phyloP scores from a whole-genome alignment of 92 coral and sea anemone species.

The Plumapathes pennacea region DNA sequence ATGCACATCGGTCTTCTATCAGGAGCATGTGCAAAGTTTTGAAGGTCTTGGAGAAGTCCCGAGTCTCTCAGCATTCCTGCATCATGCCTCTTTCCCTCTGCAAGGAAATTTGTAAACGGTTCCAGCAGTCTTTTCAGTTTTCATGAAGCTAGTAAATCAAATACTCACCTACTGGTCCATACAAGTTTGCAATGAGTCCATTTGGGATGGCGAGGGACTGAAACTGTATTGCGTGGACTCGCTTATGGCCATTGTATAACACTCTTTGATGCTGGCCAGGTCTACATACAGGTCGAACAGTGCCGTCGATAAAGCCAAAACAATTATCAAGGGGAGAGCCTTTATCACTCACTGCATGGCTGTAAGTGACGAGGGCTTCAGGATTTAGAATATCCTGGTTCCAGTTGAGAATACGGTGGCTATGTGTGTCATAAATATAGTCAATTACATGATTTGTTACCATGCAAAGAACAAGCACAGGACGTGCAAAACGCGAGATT shows the following conservation, averaged over 20 bases:
- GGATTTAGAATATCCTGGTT: background rate
- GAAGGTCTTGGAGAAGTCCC: no score
- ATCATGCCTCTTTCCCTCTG: slow-evolving; percentile 29
- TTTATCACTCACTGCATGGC: slow-evolving; percentile 10
- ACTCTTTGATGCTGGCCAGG: background rate
- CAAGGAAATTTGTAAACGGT: no score
- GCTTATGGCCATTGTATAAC: background rate
- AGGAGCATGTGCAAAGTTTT: slow-evolving; percentile 13
- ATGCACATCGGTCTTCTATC: slow-evolving; percentile 13
- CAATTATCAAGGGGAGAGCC: slow-evolving; percentile 11
- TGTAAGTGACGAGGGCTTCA: slow-evolving; percentile 1
- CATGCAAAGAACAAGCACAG: no score
- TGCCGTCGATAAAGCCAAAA: slow-evolving; percentile 8
- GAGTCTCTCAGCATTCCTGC: slow-evolving; percentile 34
- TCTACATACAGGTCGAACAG: no score
- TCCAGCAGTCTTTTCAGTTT: no score
- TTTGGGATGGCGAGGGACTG: slow-evolving; percentile 26
- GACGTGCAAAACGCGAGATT: no score
- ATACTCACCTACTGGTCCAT: slow-evolving; percentile 22
- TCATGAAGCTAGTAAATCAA: no score
- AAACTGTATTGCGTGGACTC: background rate
- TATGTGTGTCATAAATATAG: slow-evolving; percentile 20
- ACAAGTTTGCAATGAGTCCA: slow-evolving; percentile 15
- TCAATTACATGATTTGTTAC: slow-evolving; percentile 11
- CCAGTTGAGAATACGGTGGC: slow-evolving; percentile 9